phyloP scores from a whole-genome alignment of 92 coral and sea anemone species.

The Epizoanthus fatuus region DNA sequence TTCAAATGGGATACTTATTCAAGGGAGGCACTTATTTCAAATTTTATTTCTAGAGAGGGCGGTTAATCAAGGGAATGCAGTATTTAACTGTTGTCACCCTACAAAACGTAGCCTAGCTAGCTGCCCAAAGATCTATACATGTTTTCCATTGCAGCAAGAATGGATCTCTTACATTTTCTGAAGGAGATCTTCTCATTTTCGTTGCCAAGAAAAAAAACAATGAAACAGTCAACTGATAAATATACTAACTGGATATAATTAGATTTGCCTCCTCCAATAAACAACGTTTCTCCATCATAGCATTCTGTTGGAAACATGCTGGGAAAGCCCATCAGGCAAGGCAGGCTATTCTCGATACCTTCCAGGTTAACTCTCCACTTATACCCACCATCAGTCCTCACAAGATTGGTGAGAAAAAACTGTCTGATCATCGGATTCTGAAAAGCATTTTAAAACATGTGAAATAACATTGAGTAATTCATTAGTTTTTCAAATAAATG shows the following conservation, averaged over 20 bases:
- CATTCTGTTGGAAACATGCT: constrained; percentile 67
- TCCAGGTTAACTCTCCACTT: constrained; percentile 91
- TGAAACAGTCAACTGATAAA: background rate
- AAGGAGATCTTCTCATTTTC: background rate
- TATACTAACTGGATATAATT: constrained; percentile 84
- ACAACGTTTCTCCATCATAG: constrained; percentile 77
- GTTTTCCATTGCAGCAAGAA: too few relatives aligned
- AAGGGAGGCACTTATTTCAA: too few relatives aligned
- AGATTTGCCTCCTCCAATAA: constrained; percentile 94
- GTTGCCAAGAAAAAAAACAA: background rate
- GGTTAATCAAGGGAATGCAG: too few relatives aligned
- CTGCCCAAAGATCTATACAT: too few relatives aligned
- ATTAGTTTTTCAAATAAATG: too few relatives aligned
- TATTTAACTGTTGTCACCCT: too few relatives aligned
- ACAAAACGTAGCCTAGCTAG: too few relatives aligned
- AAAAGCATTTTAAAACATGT: background rate
- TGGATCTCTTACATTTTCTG: background rate
- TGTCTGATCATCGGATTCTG: constrained; percentile 82
- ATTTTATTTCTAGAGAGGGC: too few relatives aligned
- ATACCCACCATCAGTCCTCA: constrained; percentile 65
- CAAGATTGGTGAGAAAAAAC: constrained; percentile 90
- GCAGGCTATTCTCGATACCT: constrained; percentile 79
- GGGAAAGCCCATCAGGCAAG: constrained; percentile 75
- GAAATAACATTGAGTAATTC: too few relatives aligned
- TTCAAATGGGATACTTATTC: too few relatives aligned